Percentiles rank a stretch among this genome's conserved stretches.
phyloP scores from a whole-genome alignment of 2,888 invertebrate genomes.

The Andrena bicolor region DNA sequence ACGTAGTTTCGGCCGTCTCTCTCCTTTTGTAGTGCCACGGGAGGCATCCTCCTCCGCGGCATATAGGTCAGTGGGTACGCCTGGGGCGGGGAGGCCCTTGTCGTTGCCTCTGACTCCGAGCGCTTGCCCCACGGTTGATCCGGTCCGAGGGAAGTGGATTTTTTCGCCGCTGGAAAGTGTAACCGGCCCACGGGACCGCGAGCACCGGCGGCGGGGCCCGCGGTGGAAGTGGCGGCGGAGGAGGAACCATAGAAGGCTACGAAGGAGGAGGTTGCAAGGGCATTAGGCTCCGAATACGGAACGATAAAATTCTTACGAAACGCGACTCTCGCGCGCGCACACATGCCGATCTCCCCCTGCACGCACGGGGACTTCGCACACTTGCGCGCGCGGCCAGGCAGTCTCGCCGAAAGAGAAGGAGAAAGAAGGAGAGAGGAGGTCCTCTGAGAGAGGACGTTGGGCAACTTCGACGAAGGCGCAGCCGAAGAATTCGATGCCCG shows the following conservation, averaged over 20 bases:
- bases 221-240: constrained; percentile 31
- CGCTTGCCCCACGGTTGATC: constrained; percentile 50
- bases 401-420: constrained; percentile 22
- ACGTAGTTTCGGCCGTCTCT: too few species aligned
- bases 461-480: constrained; percentile 44
- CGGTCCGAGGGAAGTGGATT: constrained; percentile 63
- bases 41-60: constrained; percentile 46
- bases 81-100: constrained; percentile 57
- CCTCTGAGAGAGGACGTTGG: constrained; percentile 45
- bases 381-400: constrained; percentile 14
- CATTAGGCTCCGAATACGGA: constrained; percentile 75
- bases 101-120: constrained; percentile 1
- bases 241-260: constrained; percentile 51
- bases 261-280: constrained; percentile 71
- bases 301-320: constrained; percentile 77
- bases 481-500: constrained; percentile 46
- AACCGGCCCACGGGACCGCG: constrained; percentile 37
- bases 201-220: constrained; percentile 22
- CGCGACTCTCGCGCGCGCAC: constrained; percentile 38
- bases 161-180: constrained; percentile 49
- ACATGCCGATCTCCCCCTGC: background rate
- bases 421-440: constrained; percentile 30
- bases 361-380: constrained; percentile 33
- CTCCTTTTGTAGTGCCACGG: background rate
- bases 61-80: constrained; percentile 78